Percentiles rank a stretch among this genome's conserved stretches.
Evolutionary conservation across 2,113 vertebrate species (phyloP).

Genomic region (Lycaon pictus): DNA sequence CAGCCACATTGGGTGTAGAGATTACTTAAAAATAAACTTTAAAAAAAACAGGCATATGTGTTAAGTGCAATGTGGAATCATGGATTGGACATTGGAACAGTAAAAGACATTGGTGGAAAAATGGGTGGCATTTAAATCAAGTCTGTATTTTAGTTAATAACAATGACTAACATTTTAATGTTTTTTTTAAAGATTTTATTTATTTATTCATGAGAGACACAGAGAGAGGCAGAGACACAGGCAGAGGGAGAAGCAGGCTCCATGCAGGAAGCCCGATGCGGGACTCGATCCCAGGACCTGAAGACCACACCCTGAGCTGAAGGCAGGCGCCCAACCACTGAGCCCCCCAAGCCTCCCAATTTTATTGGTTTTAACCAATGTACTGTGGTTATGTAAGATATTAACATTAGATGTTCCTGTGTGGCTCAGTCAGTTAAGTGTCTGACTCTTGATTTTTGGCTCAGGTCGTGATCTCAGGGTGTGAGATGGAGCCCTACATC

Average conservation of each 20-base stretch:
- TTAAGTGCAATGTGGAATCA: not conserved
- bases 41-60: not conserved
- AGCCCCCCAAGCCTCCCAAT: not conserved
- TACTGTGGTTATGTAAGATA: not conserved
- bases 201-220: not conserved
- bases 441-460: no score
- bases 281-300: not conserved
- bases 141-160: no score
- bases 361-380: slow-evolving; percentile 17
- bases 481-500: no score
- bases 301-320: not conserved
- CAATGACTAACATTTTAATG: no score
- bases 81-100: not conserved
- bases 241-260: not conserved
- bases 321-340: not conserved
- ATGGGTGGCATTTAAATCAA: not conserved
- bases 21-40: not conserved
- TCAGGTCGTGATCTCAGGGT: no score
- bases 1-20: not conserved
- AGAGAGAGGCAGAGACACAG: not conserved
- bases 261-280: not conserved
- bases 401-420: no score
- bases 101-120: not conserved
- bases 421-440: no score
- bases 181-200: no score